Evolutionary conservation across 2,113 vertebrate species (phyloP).

Genomic region (Chloropsis hardwickii): DNA sequence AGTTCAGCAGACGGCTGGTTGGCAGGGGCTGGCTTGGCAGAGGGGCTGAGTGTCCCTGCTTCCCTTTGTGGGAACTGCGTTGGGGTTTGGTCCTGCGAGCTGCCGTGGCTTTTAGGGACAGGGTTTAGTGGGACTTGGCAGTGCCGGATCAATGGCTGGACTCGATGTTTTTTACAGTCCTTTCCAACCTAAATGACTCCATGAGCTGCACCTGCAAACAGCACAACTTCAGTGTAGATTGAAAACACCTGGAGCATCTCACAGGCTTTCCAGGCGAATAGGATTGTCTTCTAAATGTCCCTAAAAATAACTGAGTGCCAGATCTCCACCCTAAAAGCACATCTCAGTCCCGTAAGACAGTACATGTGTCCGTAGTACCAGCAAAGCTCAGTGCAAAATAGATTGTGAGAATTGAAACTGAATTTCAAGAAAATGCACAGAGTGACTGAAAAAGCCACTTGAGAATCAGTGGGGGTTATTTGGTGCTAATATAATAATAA

Average conservation of each 20-base stretch:
- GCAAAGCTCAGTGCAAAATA: background rate
- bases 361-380: accelerated
- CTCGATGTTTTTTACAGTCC: background rate
- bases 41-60: background rate
- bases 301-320: background rate
- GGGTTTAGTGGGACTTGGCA: background rate
- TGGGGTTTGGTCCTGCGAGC: background rate
- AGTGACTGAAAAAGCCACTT: background rate
- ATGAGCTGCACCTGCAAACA: background rate
- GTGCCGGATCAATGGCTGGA: background rate
- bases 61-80: background rate
- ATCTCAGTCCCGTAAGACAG: background rate
- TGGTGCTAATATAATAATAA: background rate
- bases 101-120: background rate
- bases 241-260: background rate
- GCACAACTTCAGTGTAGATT: background rate
- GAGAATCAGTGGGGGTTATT: background rate
- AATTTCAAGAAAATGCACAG: background rate
- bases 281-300: background rate
- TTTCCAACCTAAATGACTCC: background rate
- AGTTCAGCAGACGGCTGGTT: constrained; percentile 34
- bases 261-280: background rate
- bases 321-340: background rate
- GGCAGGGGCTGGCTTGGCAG: constrained; percentile 45
- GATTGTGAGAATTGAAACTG: background rate